These are phyloP conservation scores for Scomber colias DNA, from an alignment of 2,113 vertebrate species.

Conservation along the genomic window DNA sequence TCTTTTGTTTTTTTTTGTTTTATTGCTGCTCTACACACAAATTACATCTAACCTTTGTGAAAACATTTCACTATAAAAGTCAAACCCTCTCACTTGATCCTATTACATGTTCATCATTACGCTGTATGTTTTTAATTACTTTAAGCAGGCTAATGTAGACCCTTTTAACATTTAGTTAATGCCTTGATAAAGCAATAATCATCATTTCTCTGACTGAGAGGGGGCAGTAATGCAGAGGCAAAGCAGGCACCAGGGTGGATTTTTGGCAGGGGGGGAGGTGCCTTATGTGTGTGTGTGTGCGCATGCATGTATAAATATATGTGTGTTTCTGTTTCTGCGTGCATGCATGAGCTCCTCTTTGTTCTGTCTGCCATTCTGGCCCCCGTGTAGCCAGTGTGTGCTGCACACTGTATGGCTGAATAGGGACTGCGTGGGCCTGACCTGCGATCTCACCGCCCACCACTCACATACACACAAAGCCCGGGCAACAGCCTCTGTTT, in stretches of 20 bases:
- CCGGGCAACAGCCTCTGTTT: slow-evolving; percentile 64
- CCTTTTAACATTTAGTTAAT: background rate
- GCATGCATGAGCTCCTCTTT: slow-evolving; percentile 63
- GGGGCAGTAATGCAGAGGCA: slow-evolving; percentile 38
- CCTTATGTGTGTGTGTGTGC: slow-evolving; percentile 2
- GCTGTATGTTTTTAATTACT: slow-evolving; percentile 1
- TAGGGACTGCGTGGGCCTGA: slow-evolving; percentile 84
- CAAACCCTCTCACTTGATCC: background rate
- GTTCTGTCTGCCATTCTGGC: slow-evolving; percentile 74
- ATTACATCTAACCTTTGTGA: background rate
- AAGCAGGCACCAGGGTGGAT: slow-evolving; percentile 1
- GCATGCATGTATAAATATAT: background rate
- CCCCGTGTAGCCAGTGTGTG: slow-evolving; percentile 62
- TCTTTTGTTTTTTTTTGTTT: background rate
- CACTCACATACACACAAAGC: slow-evolving; percentile 59
- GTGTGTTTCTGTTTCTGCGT: slow-evolving; percentile 11
- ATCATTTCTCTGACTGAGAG: slow-evolving; percentile 33
- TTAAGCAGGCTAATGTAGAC: background rate
- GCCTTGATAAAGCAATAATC: slow-evolving; percentile 27
- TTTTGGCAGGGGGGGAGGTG: slow-evolving; percentile 20
- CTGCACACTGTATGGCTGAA: slow-evolving; percentile 78
- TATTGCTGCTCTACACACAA: background rate
- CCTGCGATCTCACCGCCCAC: slow-evolving; percentile 77
- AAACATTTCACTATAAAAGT: background rate
- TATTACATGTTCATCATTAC: background rate